A percentile compares a stretch with the other conserved stretches of the same genome.
phyloP scores from a whole-genome alignment of 92 coral and sea anemone species.

The Galaxea fascicularis region DNA sequence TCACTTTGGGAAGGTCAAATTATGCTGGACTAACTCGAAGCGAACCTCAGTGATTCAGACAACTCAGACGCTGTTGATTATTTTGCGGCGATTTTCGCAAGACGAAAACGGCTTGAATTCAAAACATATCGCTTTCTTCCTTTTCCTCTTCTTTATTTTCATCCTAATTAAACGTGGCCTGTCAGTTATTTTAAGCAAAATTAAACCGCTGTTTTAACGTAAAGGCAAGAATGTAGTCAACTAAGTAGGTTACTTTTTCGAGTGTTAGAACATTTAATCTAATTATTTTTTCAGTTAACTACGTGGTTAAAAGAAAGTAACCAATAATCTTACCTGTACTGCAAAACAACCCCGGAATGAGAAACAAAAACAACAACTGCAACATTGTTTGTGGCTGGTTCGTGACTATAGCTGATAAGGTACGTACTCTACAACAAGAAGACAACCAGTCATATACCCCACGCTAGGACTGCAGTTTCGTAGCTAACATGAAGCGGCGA shows the following conservation, averaged over 20 bases:
- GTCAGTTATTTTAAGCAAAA: too few species aligned
- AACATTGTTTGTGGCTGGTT: neutral
- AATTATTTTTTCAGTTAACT: neutral
- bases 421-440: neutral
- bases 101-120: neutral
- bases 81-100: neutral
- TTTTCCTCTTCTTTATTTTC: too few species aligned
- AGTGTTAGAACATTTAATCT: neutral
- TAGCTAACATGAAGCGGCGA: too few species aligned
- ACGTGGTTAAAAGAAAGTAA: neutral
- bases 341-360: neutral
- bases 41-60: neutral
- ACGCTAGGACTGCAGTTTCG: neutral
- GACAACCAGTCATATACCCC: neutral
- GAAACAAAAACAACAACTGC: constrained; percentile 2
- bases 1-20: neutral
- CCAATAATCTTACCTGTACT: neutral
- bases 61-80: neutral
- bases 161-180: too few species aligned
- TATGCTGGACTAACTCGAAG: neutral
- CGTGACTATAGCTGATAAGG: neutral
- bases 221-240: neutral
- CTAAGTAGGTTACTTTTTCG: neutral
- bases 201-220: neutral
- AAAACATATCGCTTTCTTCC: too few species aligned